phyloP scores from a whole-genome alignment of 2,113 vertebrate species.

The Chrysochloris asiatica region DNA sequence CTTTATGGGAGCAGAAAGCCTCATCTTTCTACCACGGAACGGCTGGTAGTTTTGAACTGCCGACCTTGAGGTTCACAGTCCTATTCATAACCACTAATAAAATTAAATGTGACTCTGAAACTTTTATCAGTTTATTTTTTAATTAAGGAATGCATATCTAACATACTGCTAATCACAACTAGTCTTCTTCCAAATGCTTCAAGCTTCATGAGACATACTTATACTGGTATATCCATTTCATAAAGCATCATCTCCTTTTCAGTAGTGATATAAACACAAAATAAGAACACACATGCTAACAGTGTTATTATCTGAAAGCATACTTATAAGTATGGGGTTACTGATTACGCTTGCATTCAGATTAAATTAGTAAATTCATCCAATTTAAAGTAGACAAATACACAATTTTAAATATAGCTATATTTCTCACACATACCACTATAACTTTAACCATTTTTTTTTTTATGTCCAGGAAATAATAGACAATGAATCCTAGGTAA shows the following conservation, averaged over 20 bases:
- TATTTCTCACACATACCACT: neutral
- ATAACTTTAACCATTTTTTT: neutral
- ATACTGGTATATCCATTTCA: neutral
- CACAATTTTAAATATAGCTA: neutral
- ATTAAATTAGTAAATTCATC: constrained; percentile 2
- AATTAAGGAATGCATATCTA: neutral
- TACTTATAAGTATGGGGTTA: neutral
- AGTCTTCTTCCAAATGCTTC: neutral
- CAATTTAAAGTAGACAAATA: constrained; percentile 44
- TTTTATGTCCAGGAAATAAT: constrained; percentile 27
- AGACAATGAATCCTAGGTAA: neutral
- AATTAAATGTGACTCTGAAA: constrained; percentile 30
- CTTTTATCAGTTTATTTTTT: neutral
- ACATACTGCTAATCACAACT: neutral
- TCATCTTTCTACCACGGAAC: no score
- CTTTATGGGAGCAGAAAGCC: no score
- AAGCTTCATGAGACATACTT: neutral
- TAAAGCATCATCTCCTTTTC: constrained; percentile 7
- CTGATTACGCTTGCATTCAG: constrained; percentile 17
- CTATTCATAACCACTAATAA: neutral
- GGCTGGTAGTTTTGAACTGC: no score
- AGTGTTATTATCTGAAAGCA: neutral
- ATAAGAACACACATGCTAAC: neutral
- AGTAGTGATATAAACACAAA: constrained; percentile 24
- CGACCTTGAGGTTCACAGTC: no score